These are phyloP conservation scores for Lota lota DNA, from an alignment of 2,113 vertebrate genomes.

Conservation along the genomic window DNA sequence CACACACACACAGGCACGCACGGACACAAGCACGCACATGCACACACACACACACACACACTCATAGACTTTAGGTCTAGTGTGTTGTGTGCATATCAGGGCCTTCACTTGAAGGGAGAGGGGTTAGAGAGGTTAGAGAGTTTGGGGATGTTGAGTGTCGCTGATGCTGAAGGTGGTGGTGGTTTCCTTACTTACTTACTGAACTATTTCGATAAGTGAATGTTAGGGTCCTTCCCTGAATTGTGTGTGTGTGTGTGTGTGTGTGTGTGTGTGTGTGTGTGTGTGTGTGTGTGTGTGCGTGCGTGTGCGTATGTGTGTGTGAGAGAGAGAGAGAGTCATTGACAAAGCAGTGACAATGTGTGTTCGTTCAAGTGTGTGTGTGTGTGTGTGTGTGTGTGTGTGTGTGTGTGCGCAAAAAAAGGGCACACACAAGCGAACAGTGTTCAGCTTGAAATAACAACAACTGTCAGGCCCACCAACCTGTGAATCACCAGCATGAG, in stretches of 20 bases:
- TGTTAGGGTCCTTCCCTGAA: not conserved
- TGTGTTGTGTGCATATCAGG: not conserved
- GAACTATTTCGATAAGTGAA: not conserved
- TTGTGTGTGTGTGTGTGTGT: slow-evolving; percentile 8
- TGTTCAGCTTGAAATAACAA: not conserved
- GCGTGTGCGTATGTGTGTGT: slow-evolving; percentile 1
- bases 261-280: slow-evolving; percentile 18
- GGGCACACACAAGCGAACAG: too few relatives aligned
- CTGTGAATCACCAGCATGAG: slow-evolving; percentile 39
- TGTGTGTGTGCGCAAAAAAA: too few relatives aligned
- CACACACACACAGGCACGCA: too few relatives aligned
- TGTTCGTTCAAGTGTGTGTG: slow-evolving; percentile 9
- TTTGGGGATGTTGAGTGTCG: too few relatives aligned
- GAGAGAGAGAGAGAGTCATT: not conserved
- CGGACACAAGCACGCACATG: too few relatives aligned
- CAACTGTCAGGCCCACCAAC: slow-evolving; percentile 4
- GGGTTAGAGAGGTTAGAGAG: too few relatives aligned
- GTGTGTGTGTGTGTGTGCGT: slow-evolving; percentile 3
- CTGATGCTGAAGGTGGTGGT: too few relatives aligned
- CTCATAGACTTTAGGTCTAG: not conserved
- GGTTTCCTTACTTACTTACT: too few relatives aligned
- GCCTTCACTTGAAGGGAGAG: too few relatives aligned
- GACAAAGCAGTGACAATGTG: not conserved
- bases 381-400: not conserved
- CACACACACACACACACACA: not conserved